Percentiles rank a stretch among this genome's conserved stretches.
Evolutionary conservation across 2,113 vertebrate genomes (phyloP).

Genomic region (Pseudopipra pipra): DNA sequence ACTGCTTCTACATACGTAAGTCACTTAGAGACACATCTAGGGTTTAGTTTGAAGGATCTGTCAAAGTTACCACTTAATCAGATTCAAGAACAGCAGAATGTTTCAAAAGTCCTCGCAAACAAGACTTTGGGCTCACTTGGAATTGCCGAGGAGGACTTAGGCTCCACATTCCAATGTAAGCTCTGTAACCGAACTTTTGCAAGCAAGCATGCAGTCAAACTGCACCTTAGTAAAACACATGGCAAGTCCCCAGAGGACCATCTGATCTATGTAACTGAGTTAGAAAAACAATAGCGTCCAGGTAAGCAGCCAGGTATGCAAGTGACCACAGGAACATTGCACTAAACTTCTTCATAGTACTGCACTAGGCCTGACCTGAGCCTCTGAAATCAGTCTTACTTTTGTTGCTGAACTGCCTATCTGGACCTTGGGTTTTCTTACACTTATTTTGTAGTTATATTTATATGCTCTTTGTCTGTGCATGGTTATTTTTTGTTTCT

Average conservation of each 20-base stretch:
- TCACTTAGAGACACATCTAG: conserved; percentile 97
- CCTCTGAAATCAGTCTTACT: conserved; percentile 90
- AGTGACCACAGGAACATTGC: conserved; percentile 87
- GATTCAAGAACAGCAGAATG: conserved; percentile 91
- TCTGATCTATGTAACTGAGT: conserved; percentile 93
- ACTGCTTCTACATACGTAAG: conserved; percentile 95
- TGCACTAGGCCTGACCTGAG: conserved; percentile 96
- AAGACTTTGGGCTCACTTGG: conserved; percentile 87
- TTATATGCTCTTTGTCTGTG: conserved; percentile 86
- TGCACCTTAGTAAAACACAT: conserved; percentile 99
- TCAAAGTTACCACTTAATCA: conserved; percentile 95
- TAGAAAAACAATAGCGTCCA: conserved; percentile 86
- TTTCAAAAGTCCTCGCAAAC: conserved; percentile 86
- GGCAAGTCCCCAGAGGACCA: conserved; percentile 99
- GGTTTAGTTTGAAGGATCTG: conserved; percentile 97
- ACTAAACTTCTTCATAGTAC: conserved; percentile 88
- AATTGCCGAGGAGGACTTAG: conserved; percentile 88
- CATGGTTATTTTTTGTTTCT: conserved; percentile 76
- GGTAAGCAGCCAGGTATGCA: conserved; percentile 86
- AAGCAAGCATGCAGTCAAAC: conserved; percentile 98
- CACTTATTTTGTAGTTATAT: conserved; percentile 88
- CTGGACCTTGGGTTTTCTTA: conserved; percentile 94
- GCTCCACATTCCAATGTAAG: conserved; percentile 94
- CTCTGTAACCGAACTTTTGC: conserved; percentile 98
- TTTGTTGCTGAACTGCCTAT: conserved; percentile 91